Conservation (phyloP, 2,888 invertebrate species). For the Beris morrisii region DNA sequence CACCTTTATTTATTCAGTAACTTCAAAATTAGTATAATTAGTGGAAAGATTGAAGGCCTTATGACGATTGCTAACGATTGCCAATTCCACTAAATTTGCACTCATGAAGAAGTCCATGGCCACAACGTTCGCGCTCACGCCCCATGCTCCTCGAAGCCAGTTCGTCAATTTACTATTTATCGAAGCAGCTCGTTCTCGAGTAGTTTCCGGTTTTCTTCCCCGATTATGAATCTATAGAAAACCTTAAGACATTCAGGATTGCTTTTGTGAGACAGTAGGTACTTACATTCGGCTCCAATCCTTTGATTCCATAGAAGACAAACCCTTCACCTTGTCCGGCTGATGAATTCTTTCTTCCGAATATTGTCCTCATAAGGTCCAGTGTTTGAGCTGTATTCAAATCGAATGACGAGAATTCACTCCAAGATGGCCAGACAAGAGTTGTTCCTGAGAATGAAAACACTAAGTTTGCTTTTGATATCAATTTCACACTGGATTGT, state of each 20-base stretch:
- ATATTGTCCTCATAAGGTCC: conserved; percentile 51
- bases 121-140: conserved; percentile 68
- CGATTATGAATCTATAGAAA: not conserved
- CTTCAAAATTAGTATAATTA: conserved; percentile 49
- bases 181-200: conserved; percentile 49
- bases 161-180: conserved; percentile 68
- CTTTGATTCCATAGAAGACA: conserved; percentile 50
- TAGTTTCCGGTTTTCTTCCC: conserved; percentile 37
- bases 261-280: not conserved
- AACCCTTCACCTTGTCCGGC: conserved; percentile 51
- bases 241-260: too few relatives aligned
- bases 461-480: not conserved
- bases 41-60: conserved; percentile 49
- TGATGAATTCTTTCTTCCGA: conserved; percentile 48
- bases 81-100: conserved; percentile 70
- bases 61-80: conserved; percentile 59
- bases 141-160: conserved; percentile 70
- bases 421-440: conserved; percentile 51
- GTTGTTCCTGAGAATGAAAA: conserved; percentile 51
- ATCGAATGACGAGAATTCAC: conserved; percentile 49
- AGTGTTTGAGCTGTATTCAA: conserved; percentile 50
- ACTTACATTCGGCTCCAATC: conserved; percentile 49
- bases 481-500: too few relatives aligned
- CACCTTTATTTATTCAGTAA: conserved; percentile 33
- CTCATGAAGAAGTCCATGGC: conserved; percentile 74